phyloP scores from a whole-genome alignment of 2,888 invertebrate genomes.

The Sacculina carcini region DNA sequence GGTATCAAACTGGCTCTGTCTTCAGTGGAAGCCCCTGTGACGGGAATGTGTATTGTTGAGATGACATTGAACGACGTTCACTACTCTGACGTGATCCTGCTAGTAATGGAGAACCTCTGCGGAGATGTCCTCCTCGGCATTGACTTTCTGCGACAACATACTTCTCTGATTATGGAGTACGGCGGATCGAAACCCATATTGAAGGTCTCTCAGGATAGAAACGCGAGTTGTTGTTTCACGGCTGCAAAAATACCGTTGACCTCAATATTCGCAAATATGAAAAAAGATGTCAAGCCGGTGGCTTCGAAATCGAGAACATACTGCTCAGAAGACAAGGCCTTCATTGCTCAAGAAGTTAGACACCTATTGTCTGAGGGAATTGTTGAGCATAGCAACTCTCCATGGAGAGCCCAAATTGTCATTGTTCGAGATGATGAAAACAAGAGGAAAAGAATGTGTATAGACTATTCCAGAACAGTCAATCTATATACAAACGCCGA shows the following conservation, averaged over 20 bases:
- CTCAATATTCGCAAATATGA: too few relatives aligned
- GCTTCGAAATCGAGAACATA: background rate
- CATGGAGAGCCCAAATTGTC: too few relatives aligned
- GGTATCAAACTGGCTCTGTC: too few relatives aligned
- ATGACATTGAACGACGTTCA: background rate
- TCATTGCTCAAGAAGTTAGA: background rate
- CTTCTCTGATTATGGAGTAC: background rate
- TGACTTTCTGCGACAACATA: background rate
- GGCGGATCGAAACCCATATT: background rate
- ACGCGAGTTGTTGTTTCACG: too few relatives aligned
- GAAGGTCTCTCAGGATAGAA: background rate
- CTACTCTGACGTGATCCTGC: background rate
- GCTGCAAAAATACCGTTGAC: too few relatives aligned
- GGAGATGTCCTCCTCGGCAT: background rate
- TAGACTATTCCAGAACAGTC: too few relatives aligned
- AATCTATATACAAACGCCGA: too few relatives aligned
- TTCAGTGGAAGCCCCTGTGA: too few relatives aligned
- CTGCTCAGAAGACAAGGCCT: background rate
- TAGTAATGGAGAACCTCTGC: background rate
- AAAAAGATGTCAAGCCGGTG: background rate
- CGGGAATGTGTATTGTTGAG: too few relatives aligned
- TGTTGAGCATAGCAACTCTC: background rate
- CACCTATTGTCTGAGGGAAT: background rate
- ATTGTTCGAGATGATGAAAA: too few relatives aligned
- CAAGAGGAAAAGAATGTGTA: too few relatives aligned